Evolutionary conservation across 1,140 invertebrate species (phyloP).

Genomic region (Pogonomyrmex barbatus): DNA sequence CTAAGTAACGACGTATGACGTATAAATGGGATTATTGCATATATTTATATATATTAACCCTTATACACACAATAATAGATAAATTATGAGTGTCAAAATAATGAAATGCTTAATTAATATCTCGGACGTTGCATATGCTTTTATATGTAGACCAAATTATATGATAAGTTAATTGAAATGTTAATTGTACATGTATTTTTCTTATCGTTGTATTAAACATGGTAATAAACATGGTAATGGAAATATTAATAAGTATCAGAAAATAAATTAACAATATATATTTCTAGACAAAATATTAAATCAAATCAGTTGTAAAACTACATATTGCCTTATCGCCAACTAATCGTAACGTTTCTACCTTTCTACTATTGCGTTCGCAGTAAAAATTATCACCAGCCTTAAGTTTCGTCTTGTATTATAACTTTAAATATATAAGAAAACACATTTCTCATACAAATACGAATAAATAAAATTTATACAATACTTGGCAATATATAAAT

Average conservation of each 20-base stretch:
- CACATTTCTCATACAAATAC: not conserved
- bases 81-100: slow-evolving; percentile 56
- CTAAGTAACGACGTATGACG: slow-evolving; percentile 30
- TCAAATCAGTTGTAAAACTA: not conserved
- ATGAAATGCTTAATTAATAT: slow-evolving; percentile 56
- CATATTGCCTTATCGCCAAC: not conserved
- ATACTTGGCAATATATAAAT: slow-evolving; percentile 8
- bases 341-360: slow-evolving; percentile 17
- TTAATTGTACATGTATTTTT: slow-evolving; percentile 48
- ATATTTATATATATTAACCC: slow-evolving; percentile 48
- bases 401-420: slow-evolving; percentile 10
- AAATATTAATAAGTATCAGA: not conserved
- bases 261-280: slow-evolving; percentile 15
- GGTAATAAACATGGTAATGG: not conserved
- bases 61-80: slow-evolving; percentile 39
- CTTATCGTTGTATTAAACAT: not conserved
- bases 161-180: slow-evolving; percentile 47
- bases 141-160: slow-evolving; percentile 2
- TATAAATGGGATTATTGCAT: slow-evolving; percentile 56
- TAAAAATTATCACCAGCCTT: slow-evolving; percentile 36
- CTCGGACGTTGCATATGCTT: not conserved
- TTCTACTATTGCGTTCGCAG: not conserved
- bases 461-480: not conserved
- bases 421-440: not conserved
- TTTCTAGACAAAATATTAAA: not conserved